A percentile compares a stretch with the other conserved stretches of the same genome.
phyloP scores from a whole-genome alignment of 2,113 vertebrate genomes.

The Pseudorhombus dupliciocellatus region DNA sequence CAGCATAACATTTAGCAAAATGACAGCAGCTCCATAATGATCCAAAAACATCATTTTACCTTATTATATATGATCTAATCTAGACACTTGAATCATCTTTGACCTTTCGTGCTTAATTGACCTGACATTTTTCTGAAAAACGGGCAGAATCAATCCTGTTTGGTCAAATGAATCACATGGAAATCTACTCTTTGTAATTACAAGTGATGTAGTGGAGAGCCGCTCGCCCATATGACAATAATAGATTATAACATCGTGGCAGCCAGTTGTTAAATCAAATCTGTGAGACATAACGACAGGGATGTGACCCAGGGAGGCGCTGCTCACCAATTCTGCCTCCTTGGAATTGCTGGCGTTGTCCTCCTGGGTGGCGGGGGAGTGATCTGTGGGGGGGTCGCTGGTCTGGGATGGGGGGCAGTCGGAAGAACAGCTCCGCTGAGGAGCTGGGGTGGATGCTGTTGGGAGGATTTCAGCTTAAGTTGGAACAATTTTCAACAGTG shows the following conservation, averaged over 20 bases:
- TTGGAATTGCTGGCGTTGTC: constrained; percentile 45
- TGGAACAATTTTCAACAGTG: not conserved
- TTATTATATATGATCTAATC: constrained; percentile 60
- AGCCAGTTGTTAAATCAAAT: constrained; percentile 23
- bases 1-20: constrained; percentile 30
- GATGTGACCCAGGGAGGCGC: constrained; percentile 6
- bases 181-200: constrained; percentile 34
- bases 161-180: constrained; percentile 21
- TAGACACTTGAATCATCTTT: constrained; percentile 45
- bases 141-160: constrained; percentile 30
- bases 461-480: not conserved
- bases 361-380: constrained; percentile 52
- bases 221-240: constrained; percentile 40
- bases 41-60: constrained; percentile 22
- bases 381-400: constrained; percentile 81
- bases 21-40: constrained; percentile 22
- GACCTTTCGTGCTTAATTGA: constrained; percentile 61
- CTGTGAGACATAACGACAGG: constrained; percentile 35
- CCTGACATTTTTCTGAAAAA: constrained; percentile 56
- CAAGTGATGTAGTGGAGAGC: constrained; percentile 17
- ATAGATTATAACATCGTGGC: constrained; percentile 36
- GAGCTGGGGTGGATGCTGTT: constrained; percentile 89
- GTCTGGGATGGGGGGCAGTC: constrained; percentile 88
- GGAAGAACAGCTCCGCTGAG: constrained; percentile 89
- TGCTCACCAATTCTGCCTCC: constrained; percentile 66